Base-by-base conservation (phyloP, 23 tunicate genomes). In the Corella eumyota region DNA sequence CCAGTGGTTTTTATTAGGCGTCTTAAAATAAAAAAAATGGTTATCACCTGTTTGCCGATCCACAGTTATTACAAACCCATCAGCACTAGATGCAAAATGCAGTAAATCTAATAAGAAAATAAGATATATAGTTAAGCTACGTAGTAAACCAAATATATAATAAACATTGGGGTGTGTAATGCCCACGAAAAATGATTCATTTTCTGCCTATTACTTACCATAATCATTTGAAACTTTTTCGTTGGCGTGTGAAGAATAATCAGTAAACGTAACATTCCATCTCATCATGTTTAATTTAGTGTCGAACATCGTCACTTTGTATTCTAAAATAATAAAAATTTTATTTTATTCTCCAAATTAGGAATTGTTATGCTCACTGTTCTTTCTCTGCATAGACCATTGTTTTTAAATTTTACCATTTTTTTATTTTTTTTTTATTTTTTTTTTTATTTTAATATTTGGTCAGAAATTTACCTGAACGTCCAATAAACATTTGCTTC, bases 231-330 rank as follows among this genome's bases (percentile, higher is more conserved):
- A 56, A 6, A 66, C 66, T 29, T 85, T 71, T 57, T 85, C 83
- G 30, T 71, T 85, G 30, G 80, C 85, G 61, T 85, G 95, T 2
- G 85, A 66, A 0, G 95, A 85, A 50, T 85, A 85, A 60, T 85
- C 95, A 38, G 82, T 72, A 46, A 53, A 85, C 2, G 95, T 85
- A 4, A 71, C 95, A 60, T 85, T 85, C 95, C 95, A 85, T 38
- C 95, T 62, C 74, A 85, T 62, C 19, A 70, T 45, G 50, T 85
- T 71, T 34, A 36, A 31, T 25, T 85, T 85, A 20, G 95, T 69
- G 35, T 85, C 95, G 53, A 69, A 85, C 95, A 85, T 85, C 13
- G 95, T 85, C 19, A 85, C 68, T 58, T 85, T 77, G 52, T 76
- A 85, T 51, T 85, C 95, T 71, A 61, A 15, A 76, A 76, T 30